Evolutionary conservation across 1,140 invertebrate species (phyloP).

Genomic region (Drosophila varians): DNA sequence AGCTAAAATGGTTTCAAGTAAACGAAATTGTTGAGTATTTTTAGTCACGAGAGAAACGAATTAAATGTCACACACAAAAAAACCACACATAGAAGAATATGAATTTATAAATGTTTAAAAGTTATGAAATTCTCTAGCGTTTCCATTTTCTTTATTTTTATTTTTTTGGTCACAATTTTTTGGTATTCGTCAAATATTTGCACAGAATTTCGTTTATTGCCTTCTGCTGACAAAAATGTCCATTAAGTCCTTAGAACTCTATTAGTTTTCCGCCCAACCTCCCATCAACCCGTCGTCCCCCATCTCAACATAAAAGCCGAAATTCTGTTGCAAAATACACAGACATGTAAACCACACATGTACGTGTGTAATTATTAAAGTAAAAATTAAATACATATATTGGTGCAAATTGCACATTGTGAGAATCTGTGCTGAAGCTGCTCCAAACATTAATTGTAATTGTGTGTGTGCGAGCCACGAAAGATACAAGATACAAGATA

Average conservation of each 20-base stretch:
- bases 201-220: constrained; percentile 55
- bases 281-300: not conserved
- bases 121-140: constrained; percentile 12
- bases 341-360: constrained; percentile 18
- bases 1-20: constrained; percentile 80
- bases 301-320: constrained; percentile 18
- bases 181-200: constrained; percentile 25
- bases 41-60: constrained; percentile 56
- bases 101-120: constrained; percentile 31
- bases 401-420: constrained; percentile 45
- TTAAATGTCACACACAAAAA: constrained; percentile 5
- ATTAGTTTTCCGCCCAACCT: constrained; percentile 3
- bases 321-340: constrained; percentile 54
- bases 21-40: constrained; percentile 81
- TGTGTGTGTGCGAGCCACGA: constrained; percentile 10
- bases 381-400: constrained; percentile 30
- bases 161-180: constrained; percentile 4
- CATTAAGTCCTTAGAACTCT: constrained; percentile 23
- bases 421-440: constrained; percentile 45
- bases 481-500: constrained; percentile 5
- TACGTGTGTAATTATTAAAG: constrained; percentile 18
- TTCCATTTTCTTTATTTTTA: too few species aligned
- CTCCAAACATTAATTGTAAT: constrained; percentile 11
- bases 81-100: constrained; percentile 17
- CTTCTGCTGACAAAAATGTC: constrained; percentile 69